Evolutionary conservation across 1,140 invertebrate species (phyloP), one percentile per base, ranked within the genome.

Genomic region (Eriocheir sinensis): DNA sequence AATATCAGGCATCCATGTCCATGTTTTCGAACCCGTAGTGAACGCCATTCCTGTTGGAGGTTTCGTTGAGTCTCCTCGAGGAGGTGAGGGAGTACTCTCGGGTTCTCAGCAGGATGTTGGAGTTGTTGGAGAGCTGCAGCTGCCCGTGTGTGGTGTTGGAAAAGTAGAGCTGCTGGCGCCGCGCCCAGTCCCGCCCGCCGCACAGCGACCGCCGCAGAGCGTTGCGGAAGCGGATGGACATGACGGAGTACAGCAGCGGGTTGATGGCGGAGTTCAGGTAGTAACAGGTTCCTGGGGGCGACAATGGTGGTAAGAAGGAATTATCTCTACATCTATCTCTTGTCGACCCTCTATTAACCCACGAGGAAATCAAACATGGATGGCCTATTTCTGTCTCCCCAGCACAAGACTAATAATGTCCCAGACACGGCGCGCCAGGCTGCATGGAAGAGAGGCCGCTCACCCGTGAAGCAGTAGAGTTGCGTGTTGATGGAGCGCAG

Each of bases 231-330:
- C 97, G 97, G 89, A 97, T 96, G 6, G 97, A 97, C 97, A 97
- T 97, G 94, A 97, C 97, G 96, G 97, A 97, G 96, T 97, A 97
- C 40, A 97, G 96, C 93, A 97, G 97, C 8, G 97, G 97, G 95
- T 97, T 97, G 94, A 97, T 97, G 92, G 97, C 97, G 8, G 98
- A 98, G 96, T 99, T 99, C 30, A 99, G 97, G 96, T 99, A 98
- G 30, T 98, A 96, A 98, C 99, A 98, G 34, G 98, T 97, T 88
- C 98, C 97, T 96, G 98, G 98, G 21, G 40, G 32, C 27, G 48
- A n/a, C 12, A 72, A n/a, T 72, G 60, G 12, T 72, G 21, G 3
- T 72, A 21, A 72, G 27, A 72, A 72, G 27, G 27, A n/a, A 12
- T 72, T 6, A n/a, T n/a, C 60, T 53, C 34, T n/a, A 15, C 36